phyloP scores from a whole-genome alignment of 2,113 vertebrate species.

The Chaetura pelagica region DNA sequence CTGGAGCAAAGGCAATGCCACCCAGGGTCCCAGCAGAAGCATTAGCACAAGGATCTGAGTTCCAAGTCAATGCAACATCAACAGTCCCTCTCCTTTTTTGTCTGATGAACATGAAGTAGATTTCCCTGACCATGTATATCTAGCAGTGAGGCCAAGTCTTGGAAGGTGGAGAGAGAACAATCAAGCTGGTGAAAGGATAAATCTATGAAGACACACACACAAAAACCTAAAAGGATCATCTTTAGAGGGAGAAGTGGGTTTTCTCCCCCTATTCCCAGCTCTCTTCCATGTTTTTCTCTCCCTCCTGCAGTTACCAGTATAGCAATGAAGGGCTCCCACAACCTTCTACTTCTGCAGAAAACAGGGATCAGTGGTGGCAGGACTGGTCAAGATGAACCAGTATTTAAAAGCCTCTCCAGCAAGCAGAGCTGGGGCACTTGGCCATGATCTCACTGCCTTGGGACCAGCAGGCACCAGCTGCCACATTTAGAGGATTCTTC shows the following conservation, averaged over 20 bases:
- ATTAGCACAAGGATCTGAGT: background rate
- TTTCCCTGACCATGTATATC: background rate
- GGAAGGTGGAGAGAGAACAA: background rate
- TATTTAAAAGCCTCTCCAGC: background rate
- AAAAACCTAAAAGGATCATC: fast-evolving
- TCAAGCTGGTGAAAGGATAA: background rate
- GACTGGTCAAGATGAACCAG: fast-evolving
- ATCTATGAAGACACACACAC: no score
- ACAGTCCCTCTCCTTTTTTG: background rate
- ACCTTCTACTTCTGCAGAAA: background rate
- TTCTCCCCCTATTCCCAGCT: background rate
- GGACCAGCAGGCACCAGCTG: background rate
- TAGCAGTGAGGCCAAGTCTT: background rate
- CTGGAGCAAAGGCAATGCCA: no score
- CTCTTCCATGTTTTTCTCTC: background rate
- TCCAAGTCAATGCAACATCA: background rate
- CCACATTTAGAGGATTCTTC: no score
- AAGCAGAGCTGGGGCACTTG: background rate
- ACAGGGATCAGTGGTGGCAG: background rate
- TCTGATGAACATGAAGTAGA: background rate
- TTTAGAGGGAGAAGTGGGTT: background rate
- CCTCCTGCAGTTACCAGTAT: background rate
- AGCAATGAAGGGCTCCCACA: background rate
- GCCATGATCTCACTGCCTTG: background rate
- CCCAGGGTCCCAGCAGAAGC: background rate